A percentile compares a stretch with the other conserved stretches of the same genome.
These are phyloP conservation scores for Turritopsis dohrnii DNA, from an alignment of 30 jellyfish, hydroid and myxozoan species.

Conservation along the genomic window DNA sequence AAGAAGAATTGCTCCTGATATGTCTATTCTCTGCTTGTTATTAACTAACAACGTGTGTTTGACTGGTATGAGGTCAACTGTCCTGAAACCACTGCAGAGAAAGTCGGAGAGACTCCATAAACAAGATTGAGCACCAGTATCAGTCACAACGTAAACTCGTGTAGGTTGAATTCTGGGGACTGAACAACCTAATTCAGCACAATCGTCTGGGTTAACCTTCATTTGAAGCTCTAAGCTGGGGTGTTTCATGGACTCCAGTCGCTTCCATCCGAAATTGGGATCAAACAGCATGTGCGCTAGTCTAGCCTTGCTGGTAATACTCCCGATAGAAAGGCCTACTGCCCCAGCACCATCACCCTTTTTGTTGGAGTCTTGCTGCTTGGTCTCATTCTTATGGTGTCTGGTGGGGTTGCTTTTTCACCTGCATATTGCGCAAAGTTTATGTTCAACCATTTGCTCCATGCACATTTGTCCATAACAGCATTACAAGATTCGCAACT, in stretches of 20 bases:
- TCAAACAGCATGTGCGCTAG: conserved; percentile 1
- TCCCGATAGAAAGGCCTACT: neutral
- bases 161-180: too few relatives aligned
- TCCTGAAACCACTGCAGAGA: too few relatives aligned
- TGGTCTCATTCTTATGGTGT: neutral
- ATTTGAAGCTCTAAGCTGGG: neutral
- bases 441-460: conserved; percentile 4
- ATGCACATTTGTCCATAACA: neutral
- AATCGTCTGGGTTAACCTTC: neutral
- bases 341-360: neutral
- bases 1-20: too few relatives aligned
- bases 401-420: neutral
- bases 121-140: too few relatives aligned
- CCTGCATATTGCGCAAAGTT: neutral
- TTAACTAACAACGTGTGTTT: too few relatives aligned
- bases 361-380: neutral
- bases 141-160: too few relatives aligned
- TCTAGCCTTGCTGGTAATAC: neutral
- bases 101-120: too few relatives aligned
- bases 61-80: too few relatives aligned
- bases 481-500: neutral
- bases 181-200: too few relatives aligned
- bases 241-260: neutral
- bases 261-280: neutral
- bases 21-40: too few relatives aligned